phyloP scores from a whole-genome alignment of 1,140 invertebrate genomes.

The Drosophila mauritiana region DNA sequence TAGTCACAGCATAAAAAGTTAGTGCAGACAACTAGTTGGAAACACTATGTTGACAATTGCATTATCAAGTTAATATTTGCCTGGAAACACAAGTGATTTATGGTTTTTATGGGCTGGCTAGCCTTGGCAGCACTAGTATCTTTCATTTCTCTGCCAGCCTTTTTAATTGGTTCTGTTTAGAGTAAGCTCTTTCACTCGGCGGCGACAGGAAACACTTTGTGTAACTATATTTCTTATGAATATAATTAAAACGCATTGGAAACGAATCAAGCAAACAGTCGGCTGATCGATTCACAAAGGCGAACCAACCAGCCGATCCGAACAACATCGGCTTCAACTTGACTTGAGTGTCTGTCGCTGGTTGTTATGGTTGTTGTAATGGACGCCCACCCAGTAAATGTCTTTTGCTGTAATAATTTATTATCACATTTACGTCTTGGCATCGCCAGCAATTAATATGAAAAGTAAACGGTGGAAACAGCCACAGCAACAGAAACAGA shows the following conservation, averaged over 20 bases:
- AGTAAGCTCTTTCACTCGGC: slow-evolving; percentile 37
- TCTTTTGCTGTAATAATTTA: slow-evolving; percentile 79
- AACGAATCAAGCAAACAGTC: slow-evolving; percentile 31
- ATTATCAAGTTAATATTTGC: background rate
- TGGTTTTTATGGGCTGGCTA: slow-evolving; percentile 27
- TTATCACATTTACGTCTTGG: slow-evolving; percentile 73
- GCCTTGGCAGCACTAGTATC: slow-evolving; percentile 27
- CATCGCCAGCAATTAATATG: slow-evolving; percentile 73
- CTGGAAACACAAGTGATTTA: slow-evolving; percentile 12
- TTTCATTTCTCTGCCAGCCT: slow-evolving; percentile 33
- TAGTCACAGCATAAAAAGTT: background rate
- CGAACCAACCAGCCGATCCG: slow-evolving; percentile 3
- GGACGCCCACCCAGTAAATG: slow-evolving; percentile 67
- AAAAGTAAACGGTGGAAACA: slow-evolving; percentile 56
- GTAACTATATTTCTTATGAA: slow-evolving; percentile 48
- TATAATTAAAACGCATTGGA: slow-evolving; percentile 52
- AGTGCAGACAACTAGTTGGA: no score
- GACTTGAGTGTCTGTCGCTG: slow-evolving; percentile 37
- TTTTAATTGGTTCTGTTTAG: slow-evolving; percentile 48
- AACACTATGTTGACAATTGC: background rate
- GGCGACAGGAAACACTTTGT: slow-evolving; percentile 60
- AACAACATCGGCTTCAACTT: slow-evolving; percentile 40
- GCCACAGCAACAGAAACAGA: slow-evolving; percentile 20
- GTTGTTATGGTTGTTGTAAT: slow-evolving; percentile 49
- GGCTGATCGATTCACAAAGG: slow-evolving; percentile 31